Evolutionary conservation across 2,888 invertebrate genomes (phyloP).

Genomic region (Hypomecis punctinalis): DNA sequence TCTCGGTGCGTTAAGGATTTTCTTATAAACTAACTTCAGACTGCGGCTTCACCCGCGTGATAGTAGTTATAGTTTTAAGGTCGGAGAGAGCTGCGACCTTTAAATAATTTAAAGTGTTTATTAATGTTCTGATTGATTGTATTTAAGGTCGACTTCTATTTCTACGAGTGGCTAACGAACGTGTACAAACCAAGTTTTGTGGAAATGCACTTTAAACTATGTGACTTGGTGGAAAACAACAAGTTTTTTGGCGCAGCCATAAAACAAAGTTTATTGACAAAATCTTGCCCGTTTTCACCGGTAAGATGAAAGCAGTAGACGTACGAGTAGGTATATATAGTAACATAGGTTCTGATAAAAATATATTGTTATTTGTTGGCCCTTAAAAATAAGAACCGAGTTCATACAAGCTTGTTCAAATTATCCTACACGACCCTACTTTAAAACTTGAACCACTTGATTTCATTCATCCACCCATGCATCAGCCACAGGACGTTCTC

Average conservation of each 20-base stretch:
- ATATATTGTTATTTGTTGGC: neutral
- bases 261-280: conserved; percentile 33
- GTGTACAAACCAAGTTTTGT: conserved; percentile 31
- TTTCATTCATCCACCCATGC: too few relatives aligned
- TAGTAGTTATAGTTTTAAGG: neutral
- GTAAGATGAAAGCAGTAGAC: conserved; percentile 24
- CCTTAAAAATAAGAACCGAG: too few relatives aligned
- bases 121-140: neutral
- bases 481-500: too few relatives aligned
- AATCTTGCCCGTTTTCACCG: conserved; percentile 44
- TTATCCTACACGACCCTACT: too few relatives aligned
- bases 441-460: too few relatives aligned
- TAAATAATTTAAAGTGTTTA: neutral
- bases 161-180: conserved; percentile 35
- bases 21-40: too few relatives aligned
- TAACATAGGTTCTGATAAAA: neutral
- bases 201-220: conserved; percentile 43
- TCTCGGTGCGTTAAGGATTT: conserved; percentile 10
- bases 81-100: neutral
- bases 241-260: conserved; percentile 33
- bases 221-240: conserved; percentile 44
- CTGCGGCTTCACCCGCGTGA: neutral
- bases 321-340: neutral
- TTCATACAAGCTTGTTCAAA: too few relatives aligned
- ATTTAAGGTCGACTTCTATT: conserved; percentile 33